Evolutionary conservation across 2,888 invertebrate species (phyloP).

Genomic region (Leptinotarsa tumamoca): DNA sequence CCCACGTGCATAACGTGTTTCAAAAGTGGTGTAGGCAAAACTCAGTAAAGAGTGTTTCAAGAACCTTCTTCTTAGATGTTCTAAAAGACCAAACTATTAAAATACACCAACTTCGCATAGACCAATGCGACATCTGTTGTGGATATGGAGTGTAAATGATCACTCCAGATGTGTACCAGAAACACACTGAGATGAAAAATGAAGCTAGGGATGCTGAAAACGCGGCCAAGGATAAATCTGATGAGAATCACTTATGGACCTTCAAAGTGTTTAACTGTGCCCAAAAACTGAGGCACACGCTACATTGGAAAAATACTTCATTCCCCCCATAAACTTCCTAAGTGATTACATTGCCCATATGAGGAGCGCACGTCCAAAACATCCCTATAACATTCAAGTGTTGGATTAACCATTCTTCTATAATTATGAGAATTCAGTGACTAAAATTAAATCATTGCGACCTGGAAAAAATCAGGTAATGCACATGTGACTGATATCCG

Average conservation of each 20-base stretch:
- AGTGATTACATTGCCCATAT: too few species aligned
- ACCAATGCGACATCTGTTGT: too few species aligned
- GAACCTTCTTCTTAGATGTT: conserved; percentile 14
- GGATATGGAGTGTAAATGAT: too few species aligned
- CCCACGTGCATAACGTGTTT: not conserved
- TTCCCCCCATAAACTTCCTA: too few species aligned
- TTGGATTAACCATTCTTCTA: not conserved
- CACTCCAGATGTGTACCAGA: too few species aligned
- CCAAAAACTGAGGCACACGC: not conserved
- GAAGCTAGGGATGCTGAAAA: too few species aligned
- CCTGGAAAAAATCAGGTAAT: not conserved
- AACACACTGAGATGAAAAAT: too few species aligned
- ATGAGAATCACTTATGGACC: conserved; percentile 12
- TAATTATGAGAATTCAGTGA: not conserved
- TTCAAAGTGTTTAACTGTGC: conserved; percentile 14
- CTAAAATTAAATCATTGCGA: not conserved
- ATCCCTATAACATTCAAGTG: too few species aligned
- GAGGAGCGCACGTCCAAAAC: too few species aligned
- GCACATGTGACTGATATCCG: not conserved
- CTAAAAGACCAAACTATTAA: not conserved
- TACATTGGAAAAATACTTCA: not conserved
- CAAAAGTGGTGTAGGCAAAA: not conserved
- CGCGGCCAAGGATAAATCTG: not conserved
- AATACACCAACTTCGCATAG: not conserved
- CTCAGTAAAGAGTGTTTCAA: conserved; percentile 2